Evolutionary conservation across 2,888 invertebrate species (phyloP), one percentile per base, ranked within the genome.

Genomic region (Cerceris ruficornis): DNA sequence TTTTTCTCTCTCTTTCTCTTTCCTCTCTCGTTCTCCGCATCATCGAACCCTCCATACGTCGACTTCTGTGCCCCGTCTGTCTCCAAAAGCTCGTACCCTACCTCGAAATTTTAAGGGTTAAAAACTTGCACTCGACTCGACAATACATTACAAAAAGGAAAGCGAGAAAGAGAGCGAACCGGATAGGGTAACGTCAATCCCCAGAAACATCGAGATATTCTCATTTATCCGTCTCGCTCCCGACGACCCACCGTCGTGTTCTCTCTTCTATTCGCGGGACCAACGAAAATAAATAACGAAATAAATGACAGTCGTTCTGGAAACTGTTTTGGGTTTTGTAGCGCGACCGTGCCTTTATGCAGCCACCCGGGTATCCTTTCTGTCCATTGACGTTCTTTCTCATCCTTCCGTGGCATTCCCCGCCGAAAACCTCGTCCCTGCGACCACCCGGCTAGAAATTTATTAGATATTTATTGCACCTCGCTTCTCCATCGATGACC

Each of bases 61-160:
- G 87, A 83, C 82, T 69, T 81, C 60, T 77, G 85, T 77, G 67
- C 75, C 80, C 83, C 84, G 86, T 83, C 80, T 86, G 83, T 82
- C 85, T 83, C 75, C 73, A 58, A 84, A 86, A 82, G 78, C 83
- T 77, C 54, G 85, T 87, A 77, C 92, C 92, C 91, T 88, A 86
- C 84, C 85, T 75, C 82, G 80, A 86, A 88, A 89, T 88, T 92
- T 92, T 91, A 90, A 91, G 91, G 91, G 92, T 91, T 92, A 88
- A 91, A 90, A 91, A 92, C 90, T 92, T 89, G 89, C 91, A 92
- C 92, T 91, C 91, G 91, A 92, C 88, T 90, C 89, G 87, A 90
- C 91, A 90, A 91, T 90, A 83, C 88, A 84, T 87, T 83, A 78
- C 78, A 72, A 76, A 80, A 75, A 79, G 72, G 83, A 76, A 81